Evolutionary conservation across 2,888 invertebrate genomes (phyloP), one percentile per base, ranked within the genome.

Genomic region (Selenia dentaria): DNA sequence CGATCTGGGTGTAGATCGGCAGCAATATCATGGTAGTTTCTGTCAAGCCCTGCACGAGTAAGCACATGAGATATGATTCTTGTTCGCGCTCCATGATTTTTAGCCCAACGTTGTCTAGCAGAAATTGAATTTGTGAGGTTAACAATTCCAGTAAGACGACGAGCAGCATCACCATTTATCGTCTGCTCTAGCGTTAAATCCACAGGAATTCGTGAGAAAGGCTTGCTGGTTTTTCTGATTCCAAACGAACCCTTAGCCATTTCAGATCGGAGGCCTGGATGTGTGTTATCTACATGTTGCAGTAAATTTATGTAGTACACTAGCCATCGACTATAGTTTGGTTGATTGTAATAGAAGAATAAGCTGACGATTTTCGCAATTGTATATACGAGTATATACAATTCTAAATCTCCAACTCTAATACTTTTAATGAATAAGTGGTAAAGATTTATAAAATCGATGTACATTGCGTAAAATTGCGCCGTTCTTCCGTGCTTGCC

Each of bases 301-400:
- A 29, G 14, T 29, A 13, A 13, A 29, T 29, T 29, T 29, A 29
- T 20, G 22, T 33, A 33, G 20, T 33, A 22, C 11, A 10, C 11
- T 10, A 22, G 20, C 33, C 29, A 56, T 40, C 50, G 48, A 35
- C 31, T 27, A 31, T 57, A 54, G 10, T 57, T 54, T 3, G 28
- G 51, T 33, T 64, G 60, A 55, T 60, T 66, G 16, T 36, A 54
- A 39, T 44, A 41, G 47, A 64, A 64, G 35, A 29, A 57, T 41
- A 61, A 54, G 11, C 35, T 44, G 10, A 37, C 46, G 10, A 61
- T 57, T 54, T 60, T 46, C n/a, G 33, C 51, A 40, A 10, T 24
- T 6, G 22, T n/a, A 10, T 12, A 67, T n/a, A n/a, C n/a, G n/a
- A n/a, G n/a, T 16, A 40, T 20, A 33, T 34, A 64, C 33, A 61